Evolutionary conservation across 2,113 vertebrate genomes (phyloP).

Genomic region (Trichomycterus rosablanca): DNA sequence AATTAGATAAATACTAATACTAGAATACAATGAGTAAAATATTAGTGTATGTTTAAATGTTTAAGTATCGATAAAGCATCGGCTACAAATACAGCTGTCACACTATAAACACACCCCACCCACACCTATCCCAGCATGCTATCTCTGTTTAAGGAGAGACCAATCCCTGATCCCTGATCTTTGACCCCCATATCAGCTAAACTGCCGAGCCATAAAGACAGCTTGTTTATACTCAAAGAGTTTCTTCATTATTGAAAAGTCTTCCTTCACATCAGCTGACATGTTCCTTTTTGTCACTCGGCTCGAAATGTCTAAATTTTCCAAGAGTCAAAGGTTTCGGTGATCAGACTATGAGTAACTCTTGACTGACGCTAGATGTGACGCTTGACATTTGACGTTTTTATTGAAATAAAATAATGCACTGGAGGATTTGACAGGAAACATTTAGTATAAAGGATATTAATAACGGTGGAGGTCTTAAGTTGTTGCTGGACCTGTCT

Average conservation of each 20-base stretch:
- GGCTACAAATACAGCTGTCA: background rate
- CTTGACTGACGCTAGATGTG: background rate
- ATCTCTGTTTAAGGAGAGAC: constrained; percentile 10
- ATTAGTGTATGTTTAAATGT: too few relatives aligned
- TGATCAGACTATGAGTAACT: background rate
- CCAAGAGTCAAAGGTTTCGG: background rate
- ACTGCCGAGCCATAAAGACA: background rate
- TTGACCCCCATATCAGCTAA: background rate
- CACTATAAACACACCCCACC: constrained; percentile 14
- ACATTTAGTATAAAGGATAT: too few relatives aligned
- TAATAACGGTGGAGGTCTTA: too few relatives aligned
- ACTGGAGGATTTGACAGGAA: too few relatives aligned
- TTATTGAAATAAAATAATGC: too few relatives aligned
- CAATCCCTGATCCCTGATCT: constrained; percentile 9
- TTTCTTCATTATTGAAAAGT: constrained; percentile 16
- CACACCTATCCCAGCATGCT: background rate
- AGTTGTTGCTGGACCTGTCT: too few relatives aligned
- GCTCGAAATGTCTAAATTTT: background rate
- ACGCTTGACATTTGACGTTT: background rate
- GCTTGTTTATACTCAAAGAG: constrained; percentile 15
- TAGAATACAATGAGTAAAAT: too few relatives aligned
- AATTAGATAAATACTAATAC: too few relatives aligned
- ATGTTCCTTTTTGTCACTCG: constrained; percentile 1
- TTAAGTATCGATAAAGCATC: too few relatives aligned
- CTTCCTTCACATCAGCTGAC: too few relatives aligned